Conservation (phyloP, 2,888 invertebrate genomes). For the Rotaria magnacalcarata region DNA sequence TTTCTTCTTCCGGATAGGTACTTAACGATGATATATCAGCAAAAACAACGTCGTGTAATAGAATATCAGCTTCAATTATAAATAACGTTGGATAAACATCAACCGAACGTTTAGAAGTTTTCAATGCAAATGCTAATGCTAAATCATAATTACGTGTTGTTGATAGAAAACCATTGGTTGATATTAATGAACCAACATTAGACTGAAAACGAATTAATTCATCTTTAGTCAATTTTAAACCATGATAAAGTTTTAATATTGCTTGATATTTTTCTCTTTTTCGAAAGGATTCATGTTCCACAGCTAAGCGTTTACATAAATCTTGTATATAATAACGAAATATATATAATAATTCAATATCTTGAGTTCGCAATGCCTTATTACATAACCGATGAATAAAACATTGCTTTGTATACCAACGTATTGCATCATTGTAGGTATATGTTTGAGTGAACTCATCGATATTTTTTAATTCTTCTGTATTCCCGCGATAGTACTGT, state of each 20-base stretch:
- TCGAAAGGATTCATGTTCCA: neutral
- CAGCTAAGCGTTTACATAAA: neutral
- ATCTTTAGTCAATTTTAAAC: neutral
- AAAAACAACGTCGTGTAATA: neutral
- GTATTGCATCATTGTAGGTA: neutral
- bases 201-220: neutral
- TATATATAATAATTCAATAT: slow-evolving; percentile 29
- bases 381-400: neutral
- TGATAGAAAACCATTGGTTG: slow-evolving; percentile 10
- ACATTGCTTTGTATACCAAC: neutral
- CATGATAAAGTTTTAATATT: neutral
- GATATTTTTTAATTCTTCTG: neutral
- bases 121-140: neutral
- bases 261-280: neutral
- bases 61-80: neutral
- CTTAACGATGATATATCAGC: neutral
- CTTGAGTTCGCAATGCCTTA: neutral
- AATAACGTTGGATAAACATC: neutral
- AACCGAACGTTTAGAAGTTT: neutral
- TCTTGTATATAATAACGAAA: neutral
- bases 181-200: neutral
- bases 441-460: neutral
- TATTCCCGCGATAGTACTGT: neutral
- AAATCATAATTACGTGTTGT: neutral
- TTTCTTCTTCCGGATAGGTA: neutral